phyloP scores from a whole-genome alignment of 2,888 invertebrate genomes.

The Zonitis immaculata region DNA sequence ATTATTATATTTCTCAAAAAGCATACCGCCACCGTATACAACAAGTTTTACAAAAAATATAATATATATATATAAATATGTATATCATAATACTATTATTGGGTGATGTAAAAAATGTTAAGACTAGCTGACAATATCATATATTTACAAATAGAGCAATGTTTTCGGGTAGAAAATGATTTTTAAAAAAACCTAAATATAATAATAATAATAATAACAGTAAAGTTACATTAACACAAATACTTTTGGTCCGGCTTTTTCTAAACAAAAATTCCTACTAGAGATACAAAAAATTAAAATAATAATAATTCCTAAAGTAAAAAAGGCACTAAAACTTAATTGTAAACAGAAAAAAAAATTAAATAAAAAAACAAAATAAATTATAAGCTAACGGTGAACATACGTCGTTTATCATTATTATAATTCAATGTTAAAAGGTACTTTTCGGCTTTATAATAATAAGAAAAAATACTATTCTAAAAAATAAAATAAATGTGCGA shows the following conservation, averaged over 20 bases:
- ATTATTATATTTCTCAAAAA: conserved; percentile 18
- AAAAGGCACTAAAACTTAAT: conserved; percentile 1
- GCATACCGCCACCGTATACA: conserved; percentile 21
- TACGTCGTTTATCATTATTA: background rate
- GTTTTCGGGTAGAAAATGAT: background rate
- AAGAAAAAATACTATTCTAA: background rate
- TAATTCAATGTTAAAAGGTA: conserved; percentile 1
- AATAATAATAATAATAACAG: background rate
- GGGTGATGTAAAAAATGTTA: conserved; percentile 20
- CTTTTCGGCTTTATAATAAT: conserved; percentile 3
- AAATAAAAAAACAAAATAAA: conserved; percentile 13
- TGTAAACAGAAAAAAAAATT: conserved; percentile 9
- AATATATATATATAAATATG: too few relatives aligned
- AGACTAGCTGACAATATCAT: conserved; percentile 17
- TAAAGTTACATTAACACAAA: background rate
- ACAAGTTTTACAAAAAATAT: conserved; percentile 18
- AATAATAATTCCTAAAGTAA: background rate
- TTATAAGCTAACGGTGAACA: conserved; percentile 10
- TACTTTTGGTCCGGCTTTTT: background rate
- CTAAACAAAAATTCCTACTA: background rate
- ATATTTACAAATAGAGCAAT: background rate
- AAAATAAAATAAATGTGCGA: background rate
- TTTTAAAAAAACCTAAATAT: background rate
- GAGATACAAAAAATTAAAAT: background rate
- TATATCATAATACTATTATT: conserved; percentile 20